Percentiles rank a stretch among this genome's conserved stretches.
Evolutionary conservation across 1,140 invertebrate genomes (phyloP).

Genomic region (Agrypnia vestita): DNA sequence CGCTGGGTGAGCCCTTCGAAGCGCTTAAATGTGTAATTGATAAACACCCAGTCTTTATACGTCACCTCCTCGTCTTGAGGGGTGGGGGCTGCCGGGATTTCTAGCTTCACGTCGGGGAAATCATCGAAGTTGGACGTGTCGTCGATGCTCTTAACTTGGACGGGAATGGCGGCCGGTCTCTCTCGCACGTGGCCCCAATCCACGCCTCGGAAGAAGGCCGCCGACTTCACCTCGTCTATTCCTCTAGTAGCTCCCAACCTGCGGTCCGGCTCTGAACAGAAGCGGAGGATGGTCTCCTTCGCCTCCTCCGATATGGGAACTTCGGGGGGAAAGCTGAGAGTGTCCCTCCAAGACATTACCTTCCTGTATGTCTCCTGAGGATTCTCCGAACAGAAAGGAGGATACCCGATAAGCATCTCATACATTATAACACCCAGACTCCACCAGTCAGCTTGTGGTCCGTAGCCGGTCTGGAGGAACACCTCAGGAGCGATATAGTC

Average conservation of each 20-base stretch:
- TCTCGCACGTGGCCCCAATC: slow-evolving; percentile 98
- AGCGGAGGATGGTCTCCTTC: slow-evolving; percentile 88
- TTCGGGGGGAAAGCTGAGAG: slow-evolving; percentile 97
- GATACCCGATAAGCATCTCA: slow-evolving; percentile 99
- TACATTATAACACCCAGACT: slow-evolving; percentile 99
- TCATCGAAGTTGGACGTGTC: slow-evolving; percentile 99
- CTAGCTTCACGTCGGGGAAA: slow-evolving; percentile 98
- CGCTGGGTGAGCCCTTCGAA: slow-evolving; percentile 96
- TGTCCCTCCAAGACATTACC: slow-evolving; percentile 99
- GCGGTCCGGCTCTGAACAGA: slow-evolving; percentile 96
- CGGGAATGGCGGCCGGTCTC: slow-evolving; percentile 96
- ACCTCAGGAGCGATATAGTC: slow-evolving; percentile 99
- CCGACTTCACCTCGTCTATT: slow-evolving; percentile 89
- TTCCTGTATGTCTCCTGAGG: slow-evolving; percentile 99
- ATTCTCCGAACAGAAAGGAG: slow-evolving; percentile 99
- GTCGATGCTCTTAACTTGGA: slow-evolving; percentile 94
- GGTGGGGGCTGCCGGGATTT: slow-evolving; percentile 92
- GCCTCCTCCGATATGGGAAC: slow-evolving; percentile 98
- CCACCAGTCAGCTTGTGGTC: slow-evolving; percentile 99
- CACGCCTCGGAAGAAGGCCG: slow-evolving; percentile 92
- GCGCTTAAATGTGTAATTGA: slow-evolving; percentile 99
- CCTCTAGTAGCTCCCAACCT: slow-evolving; percentile 92
- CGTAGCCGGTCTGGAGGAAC: slow-evolving; percentile 98
- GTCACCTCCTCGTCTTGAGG: slow-evolving; percentile 88
- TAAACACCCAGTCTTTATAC: slow-evolving; percentile 99